Evolutionary conservation across 2,797 vertebrate genomes (phyloP).

Genomic region (Sebastes dallii): DNA sequence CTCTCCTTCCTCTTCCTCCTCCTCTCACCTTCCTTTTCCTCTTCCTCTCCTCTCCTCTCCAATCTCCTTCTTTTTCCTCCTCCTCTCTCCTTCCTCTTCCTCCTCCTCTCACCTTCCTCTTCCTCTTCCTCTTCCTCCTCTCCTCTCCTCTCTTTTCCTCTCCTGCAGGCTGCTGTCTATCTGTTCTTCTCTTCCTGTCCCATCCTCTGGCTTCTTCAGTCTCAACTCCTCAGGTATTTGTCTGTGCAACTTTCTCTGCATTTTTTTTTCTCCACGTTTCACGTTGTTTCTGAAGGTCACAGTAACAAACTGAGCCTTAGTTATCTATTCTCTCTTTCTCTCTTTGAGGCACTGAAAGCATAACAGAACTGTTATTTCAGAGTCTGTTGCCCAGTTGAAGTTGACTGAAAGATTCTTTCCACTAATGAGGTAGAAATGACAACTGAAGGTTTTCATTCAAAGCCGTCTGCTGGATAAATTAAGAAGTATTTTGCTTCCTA

Average conservation of each 20-base stretch:
- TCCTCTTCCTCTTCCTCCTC: neutral
- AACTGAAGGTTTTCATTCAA: neutral
- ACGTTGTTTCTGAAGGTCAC: neutral
- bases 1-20: too few species aligned
- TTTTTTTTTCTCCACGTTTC: neutral
- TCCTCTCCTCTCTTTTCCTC: neutral
- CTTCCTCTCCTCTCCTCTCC: too few species aligned
- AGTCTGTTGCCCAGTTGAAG: neutral
- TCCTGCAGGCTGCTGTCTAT: conserved; percentile 61
- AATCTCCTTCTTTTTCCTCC: too few species aligned
- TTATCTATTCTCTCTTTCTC: neutral
- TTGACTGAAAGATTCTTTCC: neutral
- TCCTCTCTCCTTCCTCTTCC: too few species aligned
- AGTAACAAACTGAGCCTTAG: neutral
- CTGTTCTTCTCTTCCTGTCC: conserved; percentile 73
- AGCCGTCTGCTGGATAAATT: neutral
- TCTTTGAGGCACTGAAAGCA: neutral
- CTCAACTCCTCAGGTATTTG: conserved; percentile 60
- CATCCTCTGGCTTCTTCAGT: conserved; percentile 62
- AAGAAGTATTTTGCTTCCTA: neutral
- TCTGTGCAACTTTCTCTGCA: neutral
- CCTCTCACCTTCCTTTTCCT: too few species aligned
- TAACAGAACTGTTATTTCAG: neutral
- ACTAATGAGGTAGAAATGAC: neutral
- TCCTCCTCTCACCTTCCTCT: neutral